Conservation (phyloP, 2,888 invertebrate species). For the Diplolepis rosae region DNA sequence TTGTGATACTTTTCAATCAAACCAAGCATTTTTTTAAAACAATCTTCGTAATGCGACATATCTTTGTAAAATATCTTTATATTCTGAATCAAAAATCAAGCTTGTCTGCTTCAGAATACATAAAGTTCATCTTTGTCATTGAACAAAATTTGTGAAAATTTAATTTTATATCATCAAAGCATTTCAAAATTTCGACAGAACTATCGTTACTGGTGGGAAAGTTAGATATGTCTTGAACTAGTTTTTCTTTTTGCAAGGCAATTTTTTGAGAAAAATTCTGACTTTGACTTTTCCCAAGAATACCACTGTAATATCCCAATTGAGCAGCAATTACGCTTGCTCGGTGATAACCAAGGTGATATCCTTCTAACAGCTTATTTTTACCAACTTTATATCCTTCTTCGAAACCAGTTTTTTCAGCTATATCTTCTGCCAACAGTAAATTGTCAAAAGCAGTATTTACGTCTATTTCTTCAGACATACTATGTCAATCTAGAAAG, state of each 20-base stretch:
- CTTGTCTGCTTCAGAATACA: slow-evolving; percentile 76
- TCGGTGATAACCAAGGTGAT: slow-evolving; percentile 85
- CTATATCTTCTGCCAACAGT: slow-evolving; percentile 81
- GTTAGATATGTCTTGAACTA: slow-evolving; percentile 77
- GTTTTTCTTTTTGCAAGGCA: slow-evolving; percentile 75
- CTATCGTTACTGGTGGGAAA: slow-evolving; percentile 82
- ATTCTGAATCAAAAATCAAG: slow-evolving; percentile 77
- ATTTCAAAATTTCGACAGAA: slow-evolving; percentile 79
- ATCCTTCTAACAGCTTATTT: slow-evolving; percentile 78
- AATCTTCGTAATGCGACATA: slow-evolving; percentile 41
- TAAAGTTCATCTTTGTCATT: slow-evolving; percentile 78
- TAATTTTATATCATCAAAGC: slow-evolving; percentile 79
- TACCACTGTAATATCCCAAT: slow-evolving; percentile 83
- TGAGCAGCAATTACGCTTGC: slow-evolving; percentile 86
- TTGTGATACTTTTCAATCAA: slow-evolving; percentile 33
- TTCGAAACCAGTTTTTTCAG: slow-evolving; percentile 79
- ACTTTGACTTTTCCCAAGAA: slow-evolving; percentile 75
- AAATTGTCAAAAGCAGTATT: slow-evolving; percentile 85
- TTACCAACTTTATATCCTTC: slow-evolving; percentile 81
- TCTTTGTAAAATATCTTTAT: slow-evolving; percentile 29
- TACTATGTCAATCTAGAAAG: not conserved
- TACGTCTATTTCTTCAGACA: slow-evolving; percentile 76
- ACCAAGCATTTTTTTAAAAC: slow-evolving; percentile 34
- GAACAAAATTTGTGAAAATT: slow-evolving; percentile 83
- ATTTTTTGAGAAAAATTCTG: slow-evolving; percentile 75